Base-by-base conservation (phyloP, 2,888 invertebrate genomes). In the Hypomecis atomaria region DNA sequence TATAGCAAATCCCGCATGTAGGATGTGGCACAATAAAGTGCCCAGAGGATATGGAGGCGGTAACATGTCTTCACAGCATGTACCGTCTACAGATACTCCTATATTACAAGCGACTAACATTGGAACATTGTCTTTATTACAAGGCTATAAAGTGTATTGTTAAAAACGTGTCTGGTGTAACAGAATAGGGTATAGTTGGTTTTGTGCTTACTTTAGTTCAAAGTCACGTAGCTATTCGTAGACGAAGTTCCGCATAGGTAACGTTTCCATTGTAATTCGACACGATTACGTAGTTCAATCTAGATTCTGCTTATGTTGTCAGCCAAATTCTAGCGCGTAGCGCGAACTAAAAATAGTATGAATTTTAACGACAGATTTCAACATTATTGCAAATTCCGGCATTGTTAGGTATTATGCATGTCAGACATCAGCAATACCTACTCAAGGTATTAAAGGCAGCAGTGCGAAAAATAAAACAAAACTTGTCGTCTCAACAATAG, bases 191-290 rank as follows among this genome's bases (percentile, higher is more conserved):
- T 23, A 23, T 10, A 61, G 65, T 60, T 11, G 5, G 11, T 45
- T 23, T 36, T n/a, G 33, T 45, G 53, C 73, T 73, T 78, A 78
- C 71, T 65, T 65, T 54, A 54, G 65, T 65, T 61, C 71, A 72
- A 73, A 80, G 81, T 79, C 82, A 81, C 81, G 81, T 82, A 79
- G 70, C 70, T 71, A 73, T 67, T 70, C 69, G 70, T 70, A 71
- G 67, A 72, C 69, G 56, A 74, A 78, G 75, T 81, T 81, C 81
- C 83, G 82, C 73, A 74, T 78, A 71, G 69, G 69, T 59, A 67
- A 61, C 67, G 72, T 67, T 67, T 75, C 72, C 75, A 78, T 78
- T 79, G 73, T 72, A 71, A 73, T 71, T 72, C 75, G 71, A 70
- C 65, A 71, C 73, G 72, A 69, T 71, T 71, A 64, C 60, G 66